These are phyloP conservation scores for Laticauda colubrina DNA, from an alignment of 2,113 vertebrate genomes.

Conservation along the genomic window DNA sequence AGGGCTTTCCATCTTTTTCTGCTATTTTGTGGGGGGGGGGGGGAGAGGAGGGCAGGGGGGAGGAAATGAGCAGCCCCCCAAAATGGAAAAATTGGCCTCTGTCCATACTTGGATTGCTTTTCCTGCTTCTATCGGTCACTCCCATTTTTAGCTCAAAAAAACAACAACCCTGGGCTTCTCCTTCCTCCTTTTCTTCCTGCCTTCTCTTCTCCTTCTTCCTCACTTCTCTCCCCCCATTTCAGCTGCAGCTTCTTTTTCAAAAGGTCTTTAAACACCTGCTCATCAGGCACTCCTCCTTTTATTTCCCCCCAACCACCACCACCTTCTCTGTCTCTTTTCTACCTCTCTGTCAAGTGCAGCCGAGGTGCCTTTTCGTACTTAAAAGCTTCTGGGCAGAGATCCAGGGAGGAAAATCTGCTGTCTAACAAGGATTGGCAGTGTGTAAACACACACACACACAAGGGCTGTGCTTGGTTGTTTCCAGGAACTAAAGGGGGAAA, in stretches of 20 bases:
- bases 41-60: too few species aligned
- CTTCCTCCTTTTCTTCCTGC: background rate
- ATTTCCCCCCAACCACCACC: fast-evolving
- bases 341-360: background rate
- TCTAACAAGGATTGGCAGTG: background rate
- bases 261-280: background rate
- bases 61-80: background rate
- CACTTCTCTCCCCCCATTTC: background rate
- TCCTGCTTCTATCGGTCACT: background rate
- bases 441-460: too few species aligned
- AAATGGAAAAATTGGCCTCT: background rate
- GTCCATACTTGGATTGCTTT: background rate
- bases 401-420: background rate
- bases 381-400: background rate
- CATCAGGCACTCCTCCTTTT: background rate
- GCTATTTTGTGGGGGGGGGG: too few species aligned
- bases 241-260: background rate
- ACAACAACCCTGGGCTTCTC: too few species aligned
- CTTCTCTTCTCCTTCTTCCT: background rate
- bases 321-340: too few species aligned
- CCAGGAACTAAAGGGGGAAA: background rate
- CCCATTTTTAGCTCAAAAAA: too few species aligned
- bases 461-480: background rate
- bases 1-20: too few species aligned
- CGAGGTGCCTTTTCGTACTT: background rate